phyloP scores from a whole-genome alignment of 2,113 vertebrate species.

The Crocuta crocuta region DNA sequence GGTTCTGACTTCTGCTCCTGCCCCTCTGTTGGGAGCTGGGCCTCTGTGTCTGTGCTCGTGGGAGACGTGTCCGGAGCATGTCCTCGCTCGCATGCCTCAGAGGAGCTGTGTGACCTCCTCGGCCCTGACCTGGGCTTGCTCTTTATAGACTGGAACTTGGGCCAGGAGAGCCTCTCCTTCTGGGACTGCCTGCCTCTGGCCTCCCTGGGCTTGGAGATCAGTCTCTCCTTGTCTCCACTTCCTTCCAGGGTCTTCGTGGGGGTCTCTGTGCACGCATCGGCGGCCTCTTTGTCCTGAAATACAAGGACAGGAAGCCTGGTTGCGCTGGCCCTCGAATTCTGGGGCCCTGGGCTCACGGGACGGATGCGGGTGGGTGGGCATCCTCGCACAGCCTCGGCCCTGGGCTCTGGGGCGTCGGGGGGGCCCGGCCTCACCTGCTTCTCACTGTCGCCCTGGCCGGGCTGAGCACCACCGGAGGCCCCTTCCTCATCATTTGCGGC shows the following conservation, averaged over 20 bases:
- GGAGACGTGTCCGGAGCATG: slow-evolving; percentile 74
- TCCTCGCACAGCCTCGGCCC: not conserved
- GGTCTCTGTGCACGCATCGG: slow-evolving; percentile 61
- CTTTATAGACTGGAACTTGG: slow-evolving; percentile 87
- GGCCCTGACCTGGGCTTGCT: slow-evolving; percentile 81
- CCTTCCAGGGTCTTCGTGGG: slow-evolving; percentile 76
- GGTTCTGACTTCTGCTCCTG: slow-evolving; percentile 44
- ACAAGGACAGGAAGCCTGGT: not conserved
- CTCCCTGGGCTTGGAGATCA: slow-evolving; percentile 79
- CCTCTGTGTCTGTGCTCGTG: slow-evolving; percentile 85
- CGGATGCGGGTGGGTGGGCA: rapidly evolving
- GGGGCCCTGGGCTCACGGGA: rapidly evolving
- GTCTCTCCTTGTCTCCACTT: slow-evolving; percentile 83
- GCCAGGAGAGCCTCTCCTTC: slow-evolving; percentile 88
- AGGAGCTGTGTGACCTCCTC: slow-evolving; percentile 88
- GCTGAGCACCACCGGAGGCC: rapidly evolving
- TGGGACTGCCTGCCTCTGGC: slow-evolving; percentile 83
- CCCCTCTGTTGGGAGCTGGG: slow-evolving; percentile 69
- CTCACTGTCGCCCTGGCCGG: rapidly evolving
- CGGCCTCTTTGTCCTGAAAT: not conserved
- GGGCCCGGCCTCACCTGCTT: slow-evolving; percentile 50
- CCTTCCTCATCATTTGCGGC: slow-evolving; percentile 80
- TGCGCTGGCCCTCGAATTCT: rapidly evolving
- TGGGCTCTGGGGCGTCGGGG: rapidly evolving
- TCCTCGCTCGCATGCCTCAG: slow-evolving; percentile 85